Conservation (phyloP, 2,888 invertebrate genomes). For the Drosophila formosana region DNA sequence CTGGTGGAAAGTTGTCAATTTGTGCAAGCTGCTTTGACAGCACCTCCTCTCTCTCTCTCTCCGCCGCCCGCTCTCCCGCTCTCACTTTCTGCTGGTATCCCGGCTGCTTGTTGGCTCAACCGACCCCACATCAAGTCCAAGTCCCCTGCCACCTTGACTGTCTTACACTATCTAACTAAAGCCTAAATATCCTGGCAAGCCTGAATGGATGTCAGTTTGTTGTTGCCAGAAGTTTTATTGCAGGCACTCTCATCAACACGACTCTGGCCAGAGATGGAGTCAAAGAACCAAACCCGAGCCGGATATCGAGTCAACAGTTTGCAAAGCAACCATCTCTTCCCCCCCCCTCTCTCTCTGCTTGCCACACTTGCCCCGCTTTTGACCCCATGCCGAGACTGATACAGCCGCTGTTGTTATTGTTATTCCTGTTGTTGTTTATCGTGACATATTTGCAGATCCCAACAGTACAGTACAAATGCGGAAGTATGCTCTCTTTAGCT, state of each 20-base stretch:
- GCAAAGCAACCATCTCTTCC: conserved; percentile 8
- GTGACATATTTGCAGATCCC: conserved; percentile 64
- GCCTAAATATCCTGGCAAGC: conserved; percentile 51
- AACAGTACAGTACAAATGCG: conserved; percentile 46
- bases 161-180: conserved; percentile 41
- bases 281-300: conserved; percentile 32
- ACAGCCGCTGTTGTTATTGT: conserved; percentile 21
- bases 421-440: conserved; percentile 54
- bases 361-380: conserved; percentile 7
- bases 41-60: conserved; percentile 1
- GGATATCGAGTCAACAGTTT: conserved; percentile 67
- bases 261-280: conserved; percentile 5
- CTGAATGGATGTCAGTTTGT: conserved; percentile 49
- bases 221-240: conserved; percentile 44
- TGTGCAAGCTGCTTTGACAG: conserved; percentile 49
- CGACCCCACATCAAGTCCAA: conserved; percentile 13
- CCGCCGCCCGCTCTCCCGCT: not conserved
- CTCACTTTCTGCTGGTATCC: not conserved
- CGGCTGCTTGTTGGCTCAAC: not conserved
- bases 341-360: not conserved
- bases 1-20: conserved; percentile 57
- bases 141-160: conserved; percentile 2
- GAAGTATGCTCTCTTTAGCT: conserved; percentile 63
- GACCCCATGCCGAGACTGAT: conserved; percentile 30
- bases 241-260: conserved; percentile 32